A percentile compares a stretch with the other conserved stretches of the same genome.
Evolutionary conservation across 1,140 invertebrate genomes (phyloP).

Genomic region (Argopecten irradians): DNA sequence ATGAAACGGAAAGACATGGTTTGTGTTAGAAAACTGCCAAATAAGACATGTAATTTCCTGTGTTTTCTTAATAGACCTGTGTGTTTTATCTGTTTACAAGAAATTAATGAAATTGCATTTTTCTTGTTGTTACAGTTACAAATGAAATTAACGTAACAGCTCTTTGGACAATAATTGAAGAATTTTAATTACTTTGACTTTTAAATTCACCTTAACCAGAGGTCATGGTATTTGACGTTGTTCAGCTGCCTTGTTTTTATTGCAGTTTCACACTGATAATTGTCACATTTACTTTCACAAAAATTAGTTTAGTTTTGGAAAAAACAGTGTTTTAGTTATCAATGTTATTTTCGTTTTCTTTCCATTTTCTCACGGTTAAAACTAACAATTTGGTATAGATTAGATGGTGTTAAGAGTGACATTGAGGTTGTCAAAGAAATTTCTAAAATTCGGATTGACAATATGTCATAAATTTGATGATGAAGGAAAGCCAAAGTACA

Average conservation of each 20-base stretch:
- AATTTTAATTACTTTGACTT: not conserved
- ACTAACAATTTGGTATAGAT: too few species aligned
- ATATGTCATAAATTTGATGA: too few species aligned
- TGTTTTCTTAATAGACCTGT: not conserved
- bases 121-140: slow-evolving; percentile 6
- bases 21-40: not conserved
- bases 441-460: too few species aligned
- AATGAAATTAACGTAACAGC: not conserved
- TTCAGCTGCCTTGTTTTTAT: not conserved
- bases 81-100: not conserved
- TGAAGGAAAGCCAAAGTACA: too few species aligned
- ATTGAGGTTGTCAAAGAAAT: too few species aligned
- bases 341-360: too few species aligned
- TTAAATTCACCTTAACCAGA: not conserved
- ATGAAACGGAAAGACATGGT: not conserved
- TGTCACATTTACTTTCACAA: too few species aligned
- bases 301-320: too few species aligned
- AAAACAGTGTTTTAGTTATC: too few species aligned
- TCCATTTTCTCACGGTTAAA: too few species aligned
- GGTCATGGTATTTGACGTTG: slow-evolving; percentile 1
- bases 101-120: not conserved
- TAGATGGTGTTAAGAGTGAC: too few species aligned
- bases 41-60: slow-evolving; percentile 16
- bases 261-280: not conserved
- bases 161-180: not conserved